These are phyloP conservation scores for Acanthurus lineatus DNA, from an alignment of 2,797 vertebrate genomes.

Conservation along the genomic window DNA sequence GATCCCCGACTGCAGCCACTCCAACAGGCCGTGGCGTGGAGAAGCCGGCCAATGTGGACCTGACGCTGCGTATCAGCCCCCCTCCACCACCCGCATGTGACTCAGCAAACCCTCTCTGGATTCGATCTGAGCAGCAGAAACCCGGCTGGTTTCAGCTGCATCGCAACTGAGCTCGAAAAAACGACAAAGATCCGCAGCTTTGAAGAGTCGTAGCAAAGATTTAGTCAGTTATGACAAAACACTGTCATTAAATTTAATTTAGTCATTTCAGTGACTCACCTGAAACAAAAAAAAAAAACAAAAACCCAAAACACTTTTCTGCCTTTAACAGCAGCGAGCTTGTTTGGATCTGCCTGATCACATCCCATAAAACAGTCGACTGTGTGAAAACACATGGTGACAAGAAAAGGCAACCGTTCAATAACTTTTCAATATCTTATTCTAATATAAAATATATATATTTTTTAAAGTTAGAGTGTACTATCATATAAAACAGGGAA, in stretches of 20 bases:
- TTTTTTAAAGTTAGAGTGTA: not conserved
- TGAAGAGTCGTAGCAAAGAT: not conserved
- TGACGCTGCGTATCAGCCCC: not conserved
- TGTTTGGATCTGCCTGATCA: not conserved
- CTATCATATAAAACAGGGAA: not conserved
- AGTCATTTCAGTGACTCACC: no score
- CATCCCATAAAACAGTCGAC: no score
- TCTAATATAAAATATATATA: no score
- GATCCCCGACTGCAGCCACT: slow-evolving; percentile 67
- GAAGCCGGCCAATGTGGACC: slow-evolving; percentile 34
- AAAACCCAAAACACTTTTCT: not conserved
- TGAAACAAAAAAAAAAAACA: no score
- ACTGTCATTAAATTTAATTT: no score
- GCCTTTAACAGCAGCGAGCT: not conserved
- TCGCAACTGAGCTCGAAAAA: not conserved
- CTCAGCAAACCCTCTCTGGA: slow-evolving; percentile 18
- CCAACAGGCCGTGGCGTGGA: not conserved
- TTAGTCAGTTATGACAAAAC: not conserved
- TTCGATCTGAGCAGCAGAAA: no score
- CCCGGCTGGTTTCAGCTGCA: not conserved
- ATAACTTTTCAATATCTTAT: no score
- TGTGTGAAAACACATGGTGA: no score
- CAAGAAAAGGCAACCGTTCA: no score
- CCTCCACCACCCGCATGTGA: not conserved
- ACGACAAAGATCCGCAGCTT: not conserved